phyloP scores from a whole-genome alignment of 2,888 invertebrate species.

The Tiliacea aurago region DNA sequence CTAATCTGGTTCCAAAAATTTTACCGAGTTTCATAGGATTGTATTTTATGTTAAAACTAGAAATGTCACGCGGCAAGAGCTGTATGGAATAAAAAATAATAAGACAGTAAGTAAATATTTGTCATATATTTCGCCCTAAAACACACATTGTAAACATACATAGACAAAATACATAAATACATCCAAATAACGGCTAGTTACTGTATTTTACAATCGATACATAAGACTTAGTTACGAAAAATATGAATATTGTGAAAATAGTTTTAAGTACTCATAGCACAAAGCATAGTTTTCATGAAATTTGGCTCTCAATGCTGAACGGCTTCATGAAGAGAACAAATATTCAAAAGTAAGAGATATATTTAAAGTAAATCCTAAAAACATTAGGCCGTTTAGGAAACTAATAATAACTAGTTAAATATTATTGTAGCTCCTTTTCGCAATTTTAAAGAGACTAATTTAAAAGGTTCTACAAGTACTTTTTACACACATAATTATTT shows the following conservation, averaged over 20 bases:
- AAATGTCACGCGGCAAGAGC: no score
- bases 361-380: neutral
- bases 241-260: slow-evolving; percentile 33
- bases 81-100: slow-evolving; percentile 27
- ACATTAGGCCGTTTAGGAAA: slow-evolving; percentile 31
- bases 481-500: slow-evolving; percentile 27
- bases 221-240: slow-evolving; percentile 21
- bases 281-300: neutral
- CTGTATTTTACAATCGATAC: slow-evolving; percentile 35
- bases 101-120: slow-evolving; percentile 40
- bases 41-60: no score
- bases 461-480: slow-evolving; percentile 31
- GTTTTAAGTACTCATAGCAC: slow-evolving; percentile 42
- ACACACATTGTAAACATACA: slow-evolving; percentile 69
- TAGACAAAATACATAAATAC: slow-evolving; percentile 69
- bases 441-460: neutral
- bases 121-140: slow-evolving; percentile 65
- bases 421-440: neutral
- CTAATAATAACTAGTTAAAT: neutral
- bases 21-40: no score
- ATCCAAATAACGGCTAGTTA: slow-evolving; percentile 62
- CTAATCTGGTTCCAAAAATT: no score
- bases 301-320: neutral
- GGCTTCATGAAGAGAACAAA: neutral
- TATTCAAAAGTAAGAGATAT: neutral